A percentile compares a stretch with the other conserved stretches of the same genome.
Evolutionary conservation across 2,888 invertebrate species (phyloP).

Genomic region (Conchocele bisecta): DNA sequence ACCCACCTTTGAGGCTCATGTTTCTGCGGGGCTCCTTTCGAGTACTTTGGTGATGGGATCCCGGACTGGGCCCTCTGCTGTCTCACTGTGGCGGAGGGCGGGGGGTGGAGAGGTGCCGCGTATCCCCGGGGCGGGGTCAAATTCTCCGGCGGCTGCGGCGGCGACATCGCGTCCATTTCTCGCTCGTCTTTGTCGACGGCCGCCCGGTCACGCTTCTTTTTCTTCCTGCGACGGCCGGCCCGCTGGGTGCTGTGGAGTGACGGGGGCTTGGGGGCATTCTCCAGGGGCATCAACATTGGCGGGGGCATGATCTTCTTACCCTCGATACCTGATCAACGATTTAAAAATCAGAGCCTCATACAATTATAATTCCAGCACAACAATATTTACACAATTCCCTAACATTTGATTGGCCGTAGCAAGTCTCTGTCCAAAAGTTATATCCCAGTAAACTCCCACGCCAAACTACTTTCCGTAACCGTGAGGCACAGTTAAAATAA

Average conservation of each 20-base stretch:
- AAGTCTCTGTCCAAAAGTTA: too few relatives aligned
- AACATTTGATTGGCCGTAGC: too few relatives aligned
- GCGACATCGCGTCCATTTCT: slow-evolving; percentile 64
- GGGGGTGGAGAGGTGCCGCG: slow-evolving; percentile 76
- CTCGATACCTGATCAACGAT: slow-evolving; percentile 66
- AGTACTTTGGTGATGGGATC: slow-evolving; percentile 68
- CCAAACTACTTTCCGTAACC: too few relatives aligned
- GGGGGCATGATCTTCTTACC: slow-evolving; percentile 75
- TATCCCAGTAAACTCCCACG: too few relatives aligned
- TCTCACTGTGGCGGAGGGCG: slow-evolving; percentile 63
- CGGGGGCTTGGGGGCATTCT: slow-evolving; percentile 76
- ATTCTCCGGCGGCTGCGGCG: slow-evolving; percentile 66
- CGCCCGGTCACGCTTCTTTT: slow-evolving; percentile 62
- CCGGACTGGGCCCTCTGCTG: slow-evolving; percentile 66
- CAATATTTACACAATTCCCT: too few relatives aligned
- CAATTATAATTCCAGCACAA: too few relatives aligned
- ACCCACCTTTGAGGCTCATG: slow-evolving; percentile 57
- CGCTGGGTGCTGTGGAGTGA: slow-evolving; percentile 53
- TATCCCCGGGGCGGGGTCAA: slow-evolving; percentile 73
- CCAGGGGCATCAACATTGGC: slow-evolving; percentile 75
- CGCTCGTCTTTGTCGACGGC: slow-evolving; percentile 46
- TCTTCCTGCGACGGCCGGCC: slow-evolving; percentile 58
- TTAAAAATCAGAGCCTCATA: background rate
- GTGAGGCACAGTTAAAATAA: too few relatives aligned
- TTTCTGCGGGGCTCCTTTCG: slow-evolving; percentile 68